phyloP scores from a whole-genome alignment of 1,140 invertebrate species.

The Stegodyphus mimosarum region DNA sequence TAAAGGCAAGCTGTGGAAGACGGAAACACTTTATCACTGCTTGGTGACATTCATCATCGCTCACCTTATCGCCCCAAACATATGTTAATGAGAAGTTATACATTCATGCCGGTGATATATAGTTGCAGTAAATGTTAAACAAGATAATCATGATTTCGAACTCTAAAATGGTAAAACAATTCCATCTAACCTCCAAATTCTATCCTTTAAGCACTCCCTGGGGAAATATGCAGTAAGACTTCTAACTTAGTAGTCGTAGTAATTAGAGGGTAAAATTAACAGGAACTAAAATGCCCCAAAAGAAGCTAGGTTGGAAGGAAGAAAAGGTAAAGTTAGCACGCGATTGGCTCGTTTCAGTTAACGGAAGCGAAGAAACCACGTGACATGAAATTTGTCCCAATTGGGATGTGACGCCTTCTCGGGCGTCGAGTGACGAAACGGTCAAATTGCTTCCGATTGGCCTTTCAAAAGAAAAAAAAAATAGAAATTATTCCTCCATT shows the following conservation, averaged over 20 bases:
- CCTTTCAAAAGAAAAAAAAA: background rate
- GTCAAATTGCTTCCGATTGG: constrained; percentile 33
- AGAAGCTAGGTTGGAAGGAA: background rate
- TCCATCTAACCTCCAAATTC: too few relatives aligned
- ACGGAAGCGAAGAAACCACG: constrained; percentile 6
- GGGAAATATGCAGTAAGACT: constrained; percentile 7
- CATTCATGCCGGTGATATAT: too few relatives aligned
- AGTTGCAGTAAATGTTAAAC: too few relatives aligned
- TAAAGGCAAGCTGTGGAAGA: too few relatives aligned
- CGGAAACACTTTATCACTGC: too few relatives aligned
- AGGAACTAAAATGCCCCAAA: background rate
- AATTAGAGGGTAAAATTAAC: constrained; percentile 39
- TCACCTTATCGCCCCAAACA: too few relatives aligned
- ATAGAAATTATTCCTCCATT: constrained; percentile 11
- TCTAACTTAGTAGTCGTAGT: background rate
- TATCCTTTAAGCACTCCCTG: background rate
- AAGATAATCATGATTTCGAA: too few relatives aligned
- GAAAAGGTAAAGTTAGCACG: constrained; percentile 6
- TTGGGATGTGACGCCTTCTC: constrained; percentile 23
- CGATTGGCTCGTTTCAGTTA: constrained; percentile 27
- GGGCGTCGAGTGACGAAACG: constrained; percentile 17
- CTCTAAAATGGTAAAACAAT: background rate
- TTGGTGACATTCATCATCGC: too few relatives aligned
- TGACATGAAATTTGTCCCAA: constrained; percentile 40
- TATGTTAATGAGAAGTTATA: too few relatives aligned